These are phyloP conservation scores for Ataeniobius toweri DNA, from an alignment of 2,797 vertebrate species.

Conservation along the genomic window DNA sequence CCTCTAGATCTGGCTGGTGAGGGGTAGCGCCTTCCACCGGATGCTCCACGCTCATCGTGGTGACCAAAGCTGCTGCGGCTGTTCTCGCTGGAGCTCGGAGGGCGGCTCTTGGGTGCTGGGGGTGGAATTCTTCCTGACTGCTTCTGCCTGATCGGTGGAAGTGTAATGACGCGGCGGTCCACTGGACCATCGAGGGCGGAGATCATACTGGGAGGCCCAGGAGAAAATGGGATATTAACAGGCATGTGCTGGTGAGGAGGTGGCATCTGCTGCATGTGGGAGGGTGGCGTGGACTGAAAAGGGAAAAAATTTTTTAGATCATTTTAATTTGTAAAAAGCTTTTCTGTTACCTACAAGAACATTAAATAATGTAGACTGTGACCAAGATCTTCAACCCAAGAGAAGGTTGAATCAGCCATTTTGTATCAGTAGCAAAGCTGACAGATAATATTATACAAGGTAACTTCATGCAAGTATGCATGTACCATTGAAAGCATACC, in stretches of 20 bases:
- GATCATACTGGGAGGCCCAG: slow-evolving; percentile 88
- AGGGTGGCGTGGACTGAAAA: slow-evolving; percentile 40
- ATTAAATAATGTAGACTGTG: not conserved
- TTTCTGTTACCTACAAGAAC: not conserved
- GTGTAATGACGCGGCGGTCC: slow-evolving; percentile 83
- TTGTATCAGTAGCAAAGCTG: not conserved
- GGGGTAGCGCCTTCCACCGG: slow-evolving; percentile 56
- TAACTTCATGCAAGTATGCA: not conserved
- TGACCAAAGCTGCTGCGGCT: slow-evolving; percentile 73
- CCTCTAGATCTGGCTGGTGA: slow-evolving; percentile 73
- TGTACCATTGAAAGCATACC: not conserved
- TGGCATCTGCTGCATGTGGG: slow-evolving; percentile 57
- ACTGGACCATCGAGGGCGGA: slow-evolving; percentile 84
- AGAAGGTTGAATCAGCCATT: not conserved
- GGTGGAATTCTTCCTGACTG: slow-evolving; percentile 57
- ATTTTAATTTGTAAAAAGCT: not conserved
- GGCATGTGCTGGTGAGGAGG: slow-evolving; percentile 73
- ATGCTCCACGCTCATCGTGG: slow-evolving; percentile 51
- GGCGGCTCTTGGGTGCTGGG: slow-evolving; percentile 57
- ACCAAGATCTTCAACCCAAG: not conserved
- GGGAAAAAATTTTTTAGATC: slow-evolving; percentile 5
- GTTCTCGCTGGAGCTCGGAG: slow-evolving; percentile 72
- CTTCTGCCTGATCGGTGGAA: slow-evolving; percentile 81
- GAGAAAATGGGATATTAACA: slow-evolving; percentile 68
- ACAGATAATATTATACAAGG: not conserved